These are phyloP conservation scores for Limnephilus marmoratus DNA, from an alignment of 2,888 invertebrate species.

Conservation along the genomic window DNA sequence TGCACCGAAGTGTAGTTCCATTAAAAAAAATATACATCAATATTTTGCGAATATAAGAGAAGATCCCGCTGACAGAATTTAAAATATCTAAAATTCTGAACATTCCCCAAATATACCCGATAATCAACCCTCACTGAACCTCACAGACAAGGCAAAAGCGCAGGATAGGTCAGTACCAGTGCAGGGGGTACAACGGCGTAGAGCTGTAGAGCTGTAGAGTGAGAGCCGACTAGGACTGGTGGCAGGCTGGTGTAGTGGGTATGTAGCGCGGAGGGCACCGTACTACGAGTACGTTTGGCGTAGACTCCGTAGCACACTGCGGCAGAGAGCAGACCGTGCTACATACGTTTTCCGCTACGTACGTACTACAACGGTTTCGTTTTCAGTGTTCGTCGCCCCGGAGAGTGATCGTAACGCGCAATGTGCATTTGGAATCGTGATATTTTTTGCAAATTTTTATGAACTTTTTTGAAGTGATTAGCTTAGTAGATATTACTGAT, in stretches of 20 bases:
- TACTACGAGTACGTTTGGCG: slow-evolving; percentile 13
- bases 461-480: background rate
- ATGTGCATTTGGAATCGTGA: background rate
- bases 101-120: background rate
- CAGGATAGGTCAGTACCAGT: slow-evolving; percentile 35
- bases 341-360: slow-evolving; percentile 4
- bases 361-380: slow-evolving; percentile 57
- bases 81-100: background rate
- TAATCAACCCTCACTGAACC: background rate
- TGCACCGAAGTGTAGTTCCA: too few relatives aligned
- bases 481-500: background rate
- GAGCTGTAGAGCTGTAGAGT: too few relatives aligned
- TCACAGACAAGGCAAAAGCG: background rate
- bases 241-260: background rate
- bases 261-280: background rate
- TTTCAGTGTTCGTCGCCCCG: slow-evolving; percentile 61
- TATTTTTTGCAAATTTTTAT: background rate
- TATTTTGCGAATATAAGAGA: background rate
- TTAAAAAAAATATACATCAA: background rate
- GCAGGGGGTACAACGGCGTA: background rate
- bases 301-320: slow-evolving; percentile 43
- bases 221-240: background rate
- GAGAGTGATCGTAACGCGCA: slow-evolving; percentile 25
- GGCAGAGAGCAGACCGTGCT: slow-evolving; percentile 11
- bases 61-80: too few relatives aligned